phyloP scores from a whole-genome alignment of 2,113 vertebrate species.

The Dissostichus mawsoni region DNA sequence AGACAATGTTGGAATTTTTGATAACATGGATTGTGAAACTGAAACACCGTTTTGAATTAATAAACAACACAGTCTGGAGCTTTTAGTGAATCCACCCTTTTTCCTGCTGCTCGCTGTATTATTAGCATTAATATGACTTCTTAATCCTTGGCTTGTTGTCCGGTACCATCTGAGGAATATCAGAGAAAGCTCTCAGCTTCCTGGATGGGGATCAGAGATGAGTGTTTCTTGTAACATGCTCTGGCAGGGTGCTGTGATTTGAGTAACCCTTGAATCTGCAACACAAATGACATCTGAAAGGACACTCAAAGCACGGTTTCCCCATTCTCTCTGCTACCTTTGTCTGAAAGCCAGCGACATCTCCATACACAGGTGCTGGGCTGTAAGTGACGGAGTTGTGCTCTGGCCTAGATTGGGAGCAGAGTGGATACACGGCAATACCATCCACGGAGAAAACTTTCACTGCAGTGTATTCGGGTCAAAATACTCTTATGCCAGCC shows the following conservation, averaged over 20 bases:
- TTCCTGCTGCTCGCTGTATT: constrained; percentile 50
- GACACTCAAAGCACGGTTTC: constrained; percentile 48
- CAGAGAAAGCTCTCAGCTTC: constrained; percentile 76
- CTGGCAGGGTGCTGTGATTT: constrained; percentile 75
- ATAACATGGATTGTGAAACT: constrained; percentile 84
- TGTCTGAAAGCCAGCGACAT: constrained; percentile 64
- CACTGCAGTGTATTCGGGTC: constrained; percentile 19
- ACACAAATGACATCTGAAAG: constrained; percentile 68
- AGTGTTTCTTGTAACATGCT: constrained; percentile 61
- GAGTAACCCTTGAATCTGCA: constrained; percentile 56
- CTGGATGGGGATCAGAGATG: constrained; percentile 55
- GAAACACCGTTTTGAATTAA: constrained; percentile 87
- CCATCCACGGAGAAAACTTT: constrained; percentile 25
- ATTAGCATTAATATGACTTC: constrained; percentile 81
- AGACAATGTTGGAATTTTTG: constrained; percentile 85
- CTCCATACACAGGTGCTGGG: constrained; percentile 29
- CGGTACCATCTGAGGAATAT: constrained; percentile 65
- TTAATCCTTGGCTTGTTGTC: constrained; percentile 69
- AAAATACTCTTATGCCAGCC: background rate
- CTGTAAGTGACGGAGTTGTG: constrained; percentile 28
- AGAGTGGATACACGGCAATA: constrained; percentile 20
- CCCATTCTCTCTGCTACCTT: constrained; percentile 40
- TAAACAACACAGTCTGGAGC: constrained; percentile 82
- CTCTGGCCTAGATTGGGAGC: constrained; percentile 49
- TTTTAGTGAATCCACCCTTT: constrained; percentile 77